These are phyloP conservation scores for Erythrolamprus reginae DNA, from an alignment of 2,113 vertebrate species.

Conservation along the genomic window DNA sequence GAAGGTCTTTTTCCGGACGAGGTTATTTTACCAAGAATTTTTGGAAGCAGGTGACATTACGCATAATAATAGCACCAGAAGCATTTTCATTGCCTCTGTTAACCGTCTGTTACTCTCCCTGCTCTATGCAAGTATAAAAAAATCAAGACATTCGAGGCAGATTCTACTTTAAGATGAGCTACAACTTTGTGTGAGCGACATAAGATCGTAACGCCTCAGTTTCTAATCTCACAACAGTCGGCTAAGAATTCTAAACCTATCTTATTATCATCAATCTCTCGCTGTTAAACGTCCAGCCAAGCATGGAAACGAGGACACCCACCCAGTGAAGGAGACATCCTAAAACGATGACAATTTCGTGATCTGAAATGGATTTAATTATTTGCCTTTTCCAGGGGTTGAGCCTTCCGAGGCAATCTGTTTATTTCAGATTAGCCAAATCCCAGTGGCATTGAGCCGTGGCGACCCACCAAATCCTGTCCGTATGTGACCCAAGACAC, in stretches of 20 bases:
- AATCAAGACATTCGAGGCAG: neutral
- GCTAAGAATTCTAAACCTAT: neutral
- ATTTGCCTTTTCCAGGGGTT: neutral
- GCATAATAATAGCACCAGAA: neutral
- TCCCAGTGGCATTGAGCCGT: neutral
- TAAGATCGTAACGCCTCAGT: neutral
- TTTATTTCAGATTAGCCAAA: slow-evolving; percentile 18
- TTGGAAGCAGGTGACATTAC: neutral
- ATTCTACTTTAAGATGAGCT: neutral
- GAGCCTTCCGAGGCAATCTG: slow-evolving; percentile 19
- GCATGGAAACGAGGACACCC: slow-evolving; percentile 2
- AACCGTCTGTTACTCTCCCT: neutral
- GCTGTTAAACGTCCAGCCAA: neutral
- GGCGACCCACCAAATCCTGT: neutral
- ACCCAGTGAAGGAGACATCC: neutral
- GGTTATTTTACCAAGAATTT: neutral
- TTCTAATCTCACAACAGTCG: neutral
- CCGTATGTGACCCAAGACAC: neutral
- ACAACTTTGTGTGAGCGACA: too few species aligned
- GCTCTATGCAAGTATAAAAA: neutral
- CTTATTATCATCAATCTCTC: neutral
- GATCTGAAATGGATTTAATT: neutral
- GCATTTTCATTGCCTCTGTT: neutral
- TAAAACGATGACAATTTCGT: neutral
- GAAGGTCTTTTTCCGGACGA: neutral